These are phyloP conservation scores for Anthopleura sola DNA, from an alignment of 64 coral and sea anemone genomes.

Conservation along the genomic window DNA sequence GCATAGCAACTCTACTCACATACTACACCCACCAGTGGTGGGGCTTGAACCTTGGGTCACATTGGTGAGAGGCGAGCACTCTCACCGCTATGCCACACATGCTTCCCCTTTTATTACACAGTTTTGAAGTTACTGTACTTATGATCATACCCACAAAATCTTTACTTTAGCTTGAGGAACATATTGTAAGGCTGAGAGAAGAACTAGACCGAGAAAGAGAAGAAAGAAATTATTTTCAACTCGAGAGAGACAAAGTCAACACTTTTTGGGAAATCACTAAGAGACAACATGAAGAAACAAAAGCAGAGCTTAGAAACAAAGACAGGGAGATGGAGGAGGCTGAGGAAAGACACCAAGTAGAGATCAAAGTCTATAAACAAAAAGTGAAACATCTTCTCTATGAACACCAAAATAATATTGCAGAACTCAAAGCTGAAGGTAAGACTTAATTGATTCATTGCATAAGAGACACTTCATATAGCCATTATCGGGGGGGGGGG, in stretches of 20 bases:
- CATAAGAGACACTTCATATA: background rate
- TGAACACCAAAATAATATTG: conserved; percentile 99
- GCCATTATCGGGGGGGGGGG: too few relatives aligned
- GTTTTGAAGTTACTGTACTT: too few relatives aligned
- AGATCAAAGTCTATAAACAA: conserved; percentile 99
- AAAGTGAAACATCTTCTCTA: conserved; percentile 98
- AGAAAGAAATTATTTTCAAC: conserved; percentile 96
- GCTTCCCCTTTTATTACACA: too few relatives aligned
- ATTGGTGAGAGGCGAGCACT: too few relatives aligned
- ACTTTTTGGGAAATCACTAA: conserved; percentile 99
- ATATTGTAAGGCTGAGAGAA: conserved; percentile 85
- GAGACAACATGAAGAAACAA: conserved; percentile 87
- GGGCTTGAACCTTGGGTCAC: too few relatives aligned
- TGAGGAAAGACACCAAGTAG: conserved; percentile 95
- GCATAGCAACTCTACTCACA: too few relatives aligned
- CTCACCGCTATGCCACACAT: too few relatives aligned
- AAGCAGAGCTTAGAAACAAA: conserved; percentile 94
- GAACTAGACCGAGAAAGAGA: conserved; percentile 94
- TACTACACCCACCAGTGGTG: too few relatives aligned
- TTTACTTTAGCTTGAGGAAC: conserved; percentile 74
- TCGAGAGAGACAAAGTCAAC: conserved; percentile 95
- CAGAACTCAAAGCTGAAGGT: conserved; percentile 96
- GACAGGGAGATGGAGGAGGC: conserved; percentile 99
- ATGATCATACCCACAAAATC: background rate
- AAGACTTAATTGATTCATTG: conserved; percentile 22